A percentile compares a stretch with the other conserved stretches of the same genome.
Conservation (phyloP, 1,140 invertebrate species). For the Phortica variegata region DNA sequence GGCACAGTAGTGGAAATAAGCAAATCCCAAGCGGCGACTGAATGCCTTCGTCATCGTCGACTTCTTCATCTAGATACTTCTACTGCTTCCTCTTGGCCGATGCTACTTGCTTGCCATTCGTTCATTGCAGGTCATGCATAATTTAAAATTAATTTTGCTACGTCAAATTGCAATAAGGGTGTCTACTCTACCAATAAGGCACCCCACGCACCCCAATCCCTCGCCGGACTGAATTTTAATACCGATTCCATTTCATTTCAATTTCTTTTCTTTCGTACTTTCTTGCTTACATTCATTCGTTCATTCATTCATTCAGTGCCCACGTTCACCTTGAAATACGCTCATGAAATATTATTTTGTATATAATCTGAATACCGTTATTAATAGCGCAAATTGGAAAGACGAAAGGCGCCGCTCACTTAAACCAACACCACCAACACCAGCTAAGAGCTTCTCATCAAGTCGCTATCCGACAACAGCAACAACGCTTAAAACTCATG, state of each 20-base stretch:
- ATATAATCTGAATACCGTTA: constrained; percentile 23
- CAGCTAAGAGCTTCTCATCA: too few relatives aligned
- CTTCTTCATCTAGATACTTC: background rate
- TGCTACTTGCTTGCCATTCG: constrained; percentile 16
- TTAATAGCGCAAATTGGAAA: constrained; percentile 51
- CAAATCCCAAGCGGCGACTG: constrained; percentile 44
- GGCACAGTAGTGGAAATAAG: constrained; percentile 50
- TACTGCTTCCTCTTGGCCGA: background rate
- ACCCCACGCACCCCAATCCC: background rate
- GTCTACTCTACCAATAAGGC: background rate
- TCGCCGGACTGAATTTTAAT: too few relatives aligned
- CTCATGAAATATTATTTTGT: constrained; percentile 32
- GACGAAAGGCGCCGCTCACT: constrained; percentile 6
- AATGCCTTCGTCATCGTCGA: background rate
- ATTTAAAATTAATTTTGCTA: constrained; percentile 54
- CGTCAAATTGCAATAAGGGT: constrained; percentile 26
- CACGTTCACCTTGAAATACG: constrained; percentile 3
- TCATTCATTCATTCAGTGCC: background rate
- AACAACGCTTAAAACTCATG: too few relatives aligned
- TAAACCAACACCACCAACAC: too few relatives aligned
- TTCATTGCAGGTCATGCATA: constrained; percentile 43
- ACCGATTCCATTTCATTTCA: too few relatives aligned
- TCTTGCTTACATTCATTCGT: too few relatives aligned
- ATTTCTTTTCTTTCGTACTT: too few relatives aligned
- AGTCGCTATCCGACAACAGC: too few relatives aligned